Base-by-base conservation (phyloP, 2,113 vertebrate species). In the Mesitornis unicolor region DNA sequence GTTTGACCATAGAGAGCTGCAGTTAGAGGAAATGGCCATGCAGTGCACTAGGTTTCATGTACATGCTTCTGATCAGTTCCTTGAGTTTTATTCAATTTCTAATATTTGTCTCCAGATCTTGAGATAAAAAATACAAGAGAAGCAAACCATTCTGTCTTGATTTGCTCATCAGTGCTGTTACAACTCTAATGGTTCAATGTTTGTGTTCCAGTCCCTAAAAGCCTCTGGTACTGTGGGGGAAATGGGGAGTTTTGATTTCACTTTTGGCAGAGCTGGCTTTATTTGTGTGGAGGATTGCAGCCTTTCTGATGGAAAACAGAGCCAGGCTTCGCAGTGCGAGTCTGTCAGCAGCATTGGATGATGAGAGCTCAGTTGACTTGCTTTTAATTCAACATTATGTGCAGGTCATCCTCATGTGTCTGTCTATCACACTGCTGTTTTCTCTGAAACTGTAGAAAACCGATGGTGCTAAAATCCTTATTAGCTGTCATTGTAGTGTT, bases 181-280 rank as follows among this genome's bases (percentile, higher is more conserved):
- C 6, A 21, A 3, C 45, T 19, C 2, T 25, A 25, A 13, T 20
- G 0, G 0, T 21, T 29, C 19, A 26, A 1, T 14, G 29, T 9
- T 2, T 9, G 6, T 48, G 7, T 42, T 36, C 22, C 57, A 26
- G 45, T 11, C 69, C 48, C 50, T 20, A 11, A 36, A 47, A 57
- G 25, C 50, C 50, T 15, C 47, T 29, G 6, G 63, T 13, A 22
- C 7, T 53, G 8, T 2, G 13, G 21, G 26, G 6, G 31, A 16
- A 36, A 13, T 4, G 5, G 16, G 28, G 40, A 43, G 14, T 48
- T 31, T 20, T 9, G 11, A 9, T 35, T 21, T 19, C 6, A 40
- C 40, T 35, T 20, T 56, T 0, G 1, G 42, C 36, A 43, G 74
- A 22, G 33, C 9, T 48, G 7, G 33, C 12, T 19, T 17, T 50